These are phyloP conservation scores for Gastracanthus pulcherrimus DNA, from an alignment of 2,888 invertebrate genomes.

Conservation along the genomic window DNA sequence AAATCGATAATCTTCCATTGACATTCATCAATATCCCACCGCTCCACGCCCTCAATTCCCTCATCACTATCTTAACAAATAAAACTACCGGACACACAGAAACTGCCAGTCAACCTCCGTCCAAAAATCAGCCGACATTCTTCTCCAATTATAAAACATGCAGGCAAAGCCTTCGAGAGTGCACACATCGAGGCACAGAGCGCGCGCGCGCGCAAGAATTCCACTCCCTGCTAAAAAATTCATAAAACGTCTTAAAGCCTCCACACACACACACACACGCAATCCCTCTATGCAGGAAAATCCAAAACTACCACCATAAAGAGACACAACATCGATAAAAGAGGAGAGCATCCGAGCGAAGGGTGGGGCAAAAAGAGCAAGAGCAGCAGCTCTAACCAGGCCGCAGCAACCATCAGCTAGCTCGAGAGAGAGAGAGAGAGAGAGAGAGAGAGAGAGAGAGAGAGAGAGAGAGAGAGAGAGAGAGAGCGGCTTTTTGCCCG, in stretches of 20 bases:
- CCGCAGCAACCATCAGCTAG: neutral
- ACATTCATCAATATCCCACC: too few species aligned
- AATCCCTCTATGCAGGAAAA: neutral
- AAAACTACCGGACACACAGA: too few species aligned
- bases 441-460: neutral
- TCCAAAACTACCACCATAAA: neutral
- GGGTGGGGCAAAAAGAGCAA: constrained; percentile 12
- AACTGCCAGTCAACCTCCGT: neutral
- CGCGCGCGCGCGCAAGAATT: constrained; percentile 58
- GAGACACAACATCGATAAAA: neutral
- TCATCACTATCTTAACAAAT: too few species aligned
- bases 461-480: too few species aligned
- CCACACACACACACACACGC: neutral
- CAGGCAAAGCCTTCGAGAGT: too few species aligned
- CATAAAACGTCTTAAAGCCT: constrained; percentile 20
- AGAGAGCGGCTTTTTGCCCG: constrained; percentile 65
- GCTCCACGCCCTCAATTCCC: too few species aligned
- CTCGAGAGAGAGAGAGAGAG: too few species aligned
- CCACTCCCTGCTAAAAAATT: constrained; percentile 40
- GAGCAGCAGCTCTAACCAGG: neutral
- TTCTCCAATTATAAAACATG: constrained; percentile 27
- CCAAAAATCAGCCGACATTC: neutral
- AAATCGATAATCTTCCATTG: too few species aligned
- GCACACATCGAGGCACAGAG: neutral
- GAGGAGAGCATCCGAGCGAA: neutral